phyloP scores from a whole-genome alignment of 2,888 invertebrate species.

The Orthosia gothica region DNA sequence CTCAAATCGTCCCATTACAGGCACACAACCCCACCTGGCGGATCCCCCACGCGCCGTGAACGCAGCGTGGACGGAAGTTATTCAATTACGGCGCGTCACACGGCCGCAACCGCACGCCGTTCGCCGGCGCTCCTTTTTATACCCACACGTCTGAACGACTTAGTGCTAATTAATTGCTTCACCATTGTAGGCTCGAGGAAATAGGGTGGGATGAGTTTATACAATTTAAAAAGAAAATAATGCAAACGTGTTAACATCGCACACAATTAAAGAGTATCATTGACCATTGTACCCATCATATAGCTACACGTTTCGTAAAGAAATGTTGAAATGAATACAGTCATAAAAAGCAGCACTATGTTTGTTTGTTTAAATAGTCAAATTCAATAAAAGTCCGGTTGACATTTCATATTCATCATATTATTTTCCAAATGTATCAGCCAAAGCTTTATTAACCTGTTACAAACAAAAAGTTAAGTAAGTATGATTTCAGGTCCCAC shows the following conservation, averaged over 20 bases:
- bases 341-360: no score
- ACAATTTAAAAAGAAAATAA: neutral
- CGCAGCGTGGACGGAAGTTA: slow-evolving; percentile 58
- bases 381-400: no score
- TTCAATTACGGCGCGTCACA: slow-evolving; percentile 62
- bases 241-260: no score
- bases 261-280: no score
- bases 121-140: slow-evolving; percentile 46
- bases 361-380: no score
- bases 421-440: no score
- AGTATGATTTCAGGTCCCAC: no score
- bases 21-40: neutral
- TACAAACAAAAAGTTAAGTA: no score
- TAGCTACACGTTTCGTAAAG: neutral
- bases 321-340: no score
- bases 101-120: slow-evolving; percentile 31
- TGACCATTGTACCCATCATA: no score
- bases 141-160: slow-evolving; percentile 45
- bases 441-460: no score
- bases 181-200: slow-evolving; percentile 37
- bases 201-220: neutral
- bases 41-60: slow-evolving; percentile 20
- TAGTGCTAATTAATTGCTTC: slow-evolving; percentile 56
- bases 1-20: neutral
- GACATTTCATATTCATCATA: no score